Evolutionary conservation across 2,113 vertebrate genomes (phyloP), one percentile per base, ranked within the genome.

Genomic region (Sturnira hondurensis): DNA sequence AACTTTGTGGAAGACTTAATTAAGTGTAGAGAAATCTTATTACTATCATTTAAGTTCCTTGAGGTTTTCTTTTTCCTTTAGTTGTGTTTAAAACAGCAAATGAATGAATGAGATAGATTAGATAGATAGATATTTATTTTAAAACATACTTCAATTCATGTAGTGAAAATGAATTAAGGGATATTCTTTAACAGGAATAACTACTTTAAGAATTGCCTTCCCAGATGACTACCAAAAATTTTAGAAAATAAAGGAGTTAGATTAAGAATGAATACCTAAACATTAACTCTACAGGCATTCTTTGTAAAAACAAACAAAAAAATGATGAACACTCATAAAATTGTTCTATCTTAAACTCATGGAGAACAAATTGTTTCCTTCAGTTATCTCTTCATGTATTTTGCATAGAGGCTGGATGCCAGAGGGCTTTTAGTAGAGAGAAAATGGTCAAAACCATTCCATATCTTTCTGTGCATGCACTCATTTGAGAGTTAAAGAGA

Each of bases 161-260:
- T 14, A 90, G 4, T 94, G 20, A 84, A 88, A 85, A 58, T 43
- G 12, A 86, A 0, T 77, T 58, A 43, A 61, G 47, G 2, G 70
- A 6, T 36, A 4, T 82, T 74, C 52, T 91, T 0, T 70, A 86
- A 20, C 11, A 91, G 61, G 9, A 92, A 95, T 82, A 90, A 86
- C 20, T 94, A 3, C 13, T 63, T 61, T 38, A 47, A 94, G 0
- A 92, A 45, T 47, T 95, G 17, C 33, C 70, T 89, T 93, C 47
- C 58, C 58, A 61, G 41, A 63, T 67, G 38, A 10, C 31, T 87
- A 36, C 56, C 47, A 78, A 28, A 67, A 80, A 28, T 1, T 82
- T 94, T 81, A 19, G 41, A 80, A 73, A 36, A 63, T 19, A 95
- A 93, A 93, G 0, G 86, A 93, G 89, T 71, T 73, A 96, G 2